phyloP scores from a whole-genome alignment of 2,113 vertebrate genomes.

The Odobenus rosmarus region DNA sequence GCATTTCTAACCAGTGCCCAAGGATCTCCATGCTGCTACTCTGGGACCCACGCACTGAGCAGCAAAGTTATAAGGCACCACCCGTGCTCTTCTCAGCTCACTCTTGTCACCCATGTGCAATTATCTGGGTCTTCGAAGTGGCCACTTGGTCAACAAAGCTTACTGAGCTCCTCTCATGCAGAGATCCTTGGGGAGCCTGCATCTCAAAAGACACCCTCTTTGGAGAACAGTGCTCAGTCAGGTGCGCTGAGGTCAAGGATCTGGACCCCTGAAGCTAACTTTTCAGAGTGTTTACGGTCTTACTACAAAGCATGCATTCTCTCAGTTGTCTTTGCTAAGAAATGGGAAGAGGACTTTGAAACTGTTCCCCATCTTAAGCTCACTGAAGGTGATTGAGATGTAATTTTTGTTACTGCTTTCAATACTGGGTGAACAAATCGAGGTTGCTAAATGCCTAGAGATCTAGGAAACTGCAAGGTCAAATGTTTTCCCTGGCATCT shows the following conservation, averaged over 20 bases:
- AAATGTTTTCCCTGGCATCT: not conserved
- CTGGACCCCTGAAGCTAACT: not conserved
- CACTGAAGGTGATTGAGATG: not conserved
- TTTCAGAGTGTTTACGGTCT: not conserved
- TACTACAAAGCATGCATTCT: not conserved
- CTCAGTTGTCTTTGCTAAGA: not conserved
- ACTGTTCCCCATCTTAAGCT: not conserved
- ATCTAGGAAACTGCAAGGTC: not conserved
- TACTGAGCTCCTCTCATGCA: not conserved
- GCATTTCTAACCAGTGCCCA: not conserved
- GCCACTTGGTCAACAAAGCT: too few relatives aligned
- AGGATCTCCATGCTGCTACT: accelerated
- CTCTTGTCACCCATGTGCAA: not conserved
- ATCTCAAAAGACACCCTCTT: not conserved
- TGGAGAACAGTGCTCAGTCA: not conserved
- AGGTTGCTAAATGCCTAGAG: not conserved
- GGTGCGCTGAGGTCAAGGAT: too few relatives aligned
- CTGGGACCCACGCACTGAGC: too few relatives aligned
- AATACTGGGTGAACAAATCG: not conserved
- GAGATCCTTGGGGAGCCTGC: not conserved
- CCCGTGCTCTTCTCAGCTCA: accelerated
- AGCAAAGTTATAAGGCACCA: accelerated
- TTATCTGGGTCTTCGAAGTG: too few relatives aligned
- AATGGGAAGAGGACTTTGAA: not conserved
- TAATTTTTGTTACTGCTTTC: not conserved